Conservation (phyloP, 2,797 vertebrate species). For the Potorous gilbertii region DNA sequence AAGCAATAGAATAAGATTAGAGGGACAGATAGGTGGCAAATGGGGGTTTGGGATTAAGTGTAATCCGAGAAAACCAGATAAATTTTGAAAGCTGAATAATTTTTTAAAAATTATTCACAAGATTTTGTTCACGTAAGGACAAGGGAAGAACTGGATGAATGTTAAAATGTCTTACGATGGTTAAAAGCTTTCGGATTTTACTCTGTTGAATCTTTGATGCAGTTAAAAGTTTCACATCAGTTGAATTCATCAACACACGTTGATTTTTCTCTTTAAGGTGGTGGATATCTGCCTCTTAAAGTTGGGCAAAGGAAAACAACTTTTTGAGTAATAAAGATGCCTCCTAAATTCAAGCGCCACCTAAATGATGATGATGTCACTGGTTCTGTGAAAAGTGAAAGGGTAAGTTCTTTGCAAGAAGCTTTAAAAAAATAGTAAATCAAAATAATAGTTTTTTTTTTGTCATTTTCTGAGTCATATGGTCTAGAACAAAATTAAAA, state of each 20-base stretch:
- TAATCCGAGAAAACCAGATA: background rate
- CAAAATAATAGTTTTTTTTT: background rate
- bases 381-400: constrained; percentile 96
- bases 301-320: constrained; percentile 38
- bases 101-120: background rate
- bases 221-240: background rate
- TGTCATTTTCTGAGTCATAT: constrained; percentile 25
- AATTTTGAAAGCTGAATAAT: background rate
- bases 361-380: constrained; percentile 98
- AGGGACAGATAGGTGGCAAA: background rate
- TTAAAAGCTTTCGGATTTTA: background rate
- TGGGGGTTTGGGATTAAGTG: background rate
- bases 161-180: background rate
- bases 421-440: constrained; percentile 49
- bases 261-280: constrained; percentile 61
- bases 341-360: constrained; percentile 98
- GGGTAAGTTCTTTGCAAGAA: constrained; percentile 87
- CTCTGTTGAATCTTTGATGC: background rate
- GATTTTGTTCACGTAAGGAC: background rate
- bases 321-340: constrained; percentile 86
- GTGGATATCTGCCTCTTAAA: constrained; percentile 17
- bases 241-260: background rate
- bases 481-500: constrained; percentile 6
- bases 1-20: background rate
- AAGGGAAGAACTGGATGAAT: background rate